Evolutionary conservation across 1,140 invertebrate species (phyloP), one percentile per base, ranked within the genome.

Genomic region (Tigriopus japonicus): DNA sequence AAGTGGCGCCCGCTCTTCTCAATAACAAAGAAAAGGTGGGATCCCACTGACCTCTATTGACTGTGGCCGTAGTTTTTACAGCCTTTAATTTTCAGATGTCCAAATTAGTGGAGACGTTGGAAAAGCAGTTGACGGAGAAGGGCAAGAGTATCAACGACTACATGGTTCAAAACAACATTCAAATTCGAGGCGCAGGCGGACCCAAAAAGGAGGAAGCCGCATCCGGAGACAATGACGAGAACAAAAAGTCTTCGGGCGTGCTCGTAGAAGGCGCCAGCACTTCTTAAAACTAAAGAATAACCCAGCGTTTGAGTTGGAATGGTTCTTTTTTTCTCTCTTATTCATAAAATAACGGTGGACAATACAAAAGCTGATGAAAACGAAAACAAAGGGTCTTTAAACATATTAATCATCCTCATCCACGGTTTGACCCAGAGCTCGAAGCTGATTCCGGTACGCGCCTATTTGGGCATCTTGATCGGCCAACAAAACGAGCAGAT

Each of bases 91-190:
- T 74, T 17, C 69, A 85, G 78, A 73, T 96, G 62, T 77, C 77
- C 5, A 81, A 84, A 71, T 76, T 87, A 1, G 80, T 91, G 56
- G 80, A 84, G 68, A 76, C 77, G 56, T 74, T 93, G 13, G 84
- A 83, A 54, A 82, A 85, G 53, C 84, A 93, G 70, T 72, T 95
- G 13, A 76, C 81, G 41, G 80, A 81, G 64, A 96, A 95, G 74
- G 91, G 90, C 6, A 73, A 79, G 54, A 89, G 95, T 73, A 85
- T 97, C 41, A 91, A 94, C 70, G 85, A 91, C 64, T 96, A 87
- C 71, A 88, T 89, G 69, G 87, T 92, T 68, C 84, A 86, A 66
- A 78, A 94, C 68, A 87, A 90, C 70, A 90, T 96, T 66, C 69
- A 72, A 59, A 72, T 79, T 24, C 69, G 71, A 28, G 74, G 73